Evolutionary conservation across 2,888 invertebrate species (phyloP).

Genomic region (Eupithecia insigniata): DNA sequence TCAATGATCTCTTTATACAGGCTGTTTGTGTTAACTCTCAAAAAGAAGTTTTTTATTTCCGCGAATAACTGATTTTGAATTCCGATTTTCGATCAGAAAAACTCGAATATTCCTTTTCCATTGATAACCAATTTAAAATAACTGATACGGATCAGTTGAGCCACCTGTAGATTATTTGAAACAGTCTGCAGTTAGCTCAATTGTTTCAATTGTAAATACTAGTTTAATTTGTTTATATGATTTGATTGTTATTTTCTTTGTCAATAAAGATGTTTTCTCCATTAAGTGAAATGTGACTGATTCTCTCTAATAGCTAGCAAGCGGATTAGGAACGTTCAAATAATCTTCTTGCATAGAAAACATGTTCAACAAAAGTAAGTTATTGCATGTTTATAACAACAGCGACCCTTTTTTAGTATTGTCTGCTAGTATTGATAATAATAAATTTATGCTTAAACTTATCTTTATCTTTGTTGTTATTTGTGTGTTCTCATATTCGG

Average conservation of each 20-base stretch:
- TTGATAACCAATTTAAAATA: background rate
- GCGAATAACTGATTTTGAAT: background rate
- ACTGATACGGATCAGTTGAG: too few species aligned
- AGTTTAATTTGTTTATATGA: too few species aligned
- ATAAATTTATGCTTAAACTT: background rate
- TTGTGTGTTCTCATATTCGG: background rate
- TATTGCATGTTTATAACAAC: background rate
- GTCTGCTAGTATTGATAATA: background rate
- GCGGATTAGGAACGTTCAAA: background rate
- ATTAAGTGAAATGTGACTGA: too few species aligned
- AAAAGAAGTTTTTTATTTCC: background rate
- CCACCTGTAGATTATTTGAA: too few species aligned
- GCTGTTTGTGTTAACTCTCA: background rate
- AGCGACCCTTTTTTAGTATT: background rate
- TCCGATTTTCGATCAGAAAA: background rate
- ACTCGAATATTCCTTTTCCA: background rate
- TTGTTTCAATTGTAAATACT: too few species aligned
- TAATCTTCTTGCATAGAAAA: background rate
- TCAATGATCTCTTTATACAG: conserved; percentile 21
- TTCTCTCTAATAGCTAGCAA: too few species aligned
- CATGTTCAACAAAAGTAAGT: background rate
- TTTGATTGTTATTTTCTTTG: too few species aligned
- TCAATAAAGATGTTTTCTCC: too few species aligned
- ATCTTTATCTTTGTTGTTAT: background rate
- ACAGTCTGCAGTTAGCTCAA: too few species aligned